phyloP scores from a whole-genome alignment of 1,140 invertebrate species.

The Lasioglossum albipes region DNA sequence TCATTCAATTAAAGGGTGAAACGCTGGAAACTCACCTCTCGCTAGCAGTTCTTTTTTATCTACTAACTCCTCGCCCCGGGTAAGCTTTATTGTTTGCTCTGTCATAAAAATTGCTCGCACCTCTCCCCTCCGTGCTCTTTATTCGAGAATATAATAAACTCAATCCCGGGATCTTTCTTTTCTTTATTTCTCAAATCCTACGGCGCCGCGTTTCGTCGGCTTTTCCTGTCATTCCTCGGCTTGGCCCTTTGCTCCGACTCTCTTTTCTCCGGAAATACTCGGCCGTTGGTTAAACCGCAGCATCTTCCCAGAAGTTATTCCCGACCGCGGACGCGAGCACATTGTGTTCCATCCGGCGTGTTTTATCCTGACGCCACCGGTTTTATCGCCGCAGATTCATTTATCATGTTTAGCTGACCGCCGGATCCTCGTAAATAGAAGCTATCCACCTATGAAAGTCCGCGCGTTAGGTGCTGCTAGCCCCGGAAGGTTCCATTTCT shows the following conservation, averaged over 20 bases:
- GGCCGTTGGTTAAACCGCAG: background rate
- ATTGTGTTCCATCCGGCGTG: conserved; percentile 1
- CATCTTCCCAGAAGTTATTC: conserved; percentile 23
- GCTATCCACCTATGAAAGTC: background rate
- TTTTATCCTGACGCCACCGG: background rate
- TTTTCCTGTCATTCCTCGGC: conserved; percentile 2
- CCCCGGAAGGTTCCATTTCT: too few relatives aligned
- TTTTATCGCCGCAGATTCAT: conserved; percentile 5
- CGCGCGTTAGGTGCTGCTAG: too few relatives aligned
- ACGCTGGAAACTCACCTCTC: background rate
- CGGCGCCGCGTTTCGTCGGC: background rate
- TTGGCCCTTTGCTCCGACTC: too few relatives aligned
- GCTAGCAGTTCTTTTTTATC: background rate
- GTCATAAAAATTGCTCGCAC: conserved; percentile 27
- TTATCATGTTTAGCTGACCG: conserved; percentile 26
- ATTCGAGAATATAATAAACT: conserved; percentile 37
- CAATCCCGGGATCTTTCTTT: background rate
- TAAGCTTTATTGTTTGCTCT: conserved; percentile 33
- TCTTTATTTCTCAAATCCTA: conserved; percentile 26
- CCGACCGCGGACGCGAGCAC: background rate
- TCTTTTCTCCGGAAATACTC: background rate
- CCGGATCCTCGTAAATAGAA: background rate
- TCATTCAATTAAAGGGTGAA: background rate
- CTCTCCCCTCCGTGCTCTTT: background rate
- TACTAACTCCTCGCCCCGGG: background rate